These are phyloP conservation scores for Hirundichthys speculiger DNA, from an alignment of 2,113 vertebrate species.

Conservation along the genomic window DNA sequence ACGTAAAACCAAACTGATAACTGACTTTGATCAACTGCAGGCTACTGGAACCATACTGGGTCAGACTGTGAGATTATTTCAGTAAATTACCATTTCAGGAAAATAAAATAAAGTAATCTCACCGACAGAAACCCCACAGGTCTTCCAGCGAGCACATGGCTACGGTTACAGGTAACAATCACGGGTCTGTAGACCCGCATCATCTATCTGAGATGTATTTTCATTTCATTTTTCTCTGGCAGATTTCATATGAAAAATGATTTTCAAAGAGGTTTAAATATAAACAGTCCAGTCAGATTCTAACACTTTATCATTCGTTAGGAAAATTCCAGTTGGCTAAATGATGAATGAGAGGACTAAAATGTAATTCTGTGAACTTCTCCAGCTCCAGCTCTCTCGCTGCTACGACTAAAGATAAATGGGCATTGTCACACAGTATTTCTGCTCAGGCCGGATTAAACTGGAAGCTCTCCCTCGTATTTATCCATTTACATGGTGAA, in stretches of 20 bases:
- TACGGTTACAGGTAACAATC: no score
- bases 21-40: no score
- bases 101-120: no score
- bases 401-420: not conserved
- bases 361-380: constrained; percentile 5
- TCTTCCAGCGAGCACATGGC: no score
- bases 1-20: no score
- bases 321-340: constrained; percentile 3
- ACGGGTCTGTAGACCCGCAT: not conserved
- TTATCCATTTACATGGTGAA: no score
- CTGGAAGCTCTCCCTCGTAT: no score
- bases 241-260: not conserved
- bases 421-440: constrained; percentile 6
- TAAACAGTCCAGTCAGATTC: constrained; percentile 7
- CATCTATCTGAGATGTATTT: constrained; percentile 1
- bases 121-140: no score
- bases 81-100: no score
- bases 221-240: constrained; percentile 5
- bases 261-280: not conserved
- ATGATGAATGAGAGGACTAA: constrained; percentile 13
- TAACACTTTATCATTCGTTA: constrained; percentile 4
- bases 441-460: not conserved
- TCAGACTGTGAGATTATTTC: no score
- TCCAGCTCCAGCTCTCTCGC: constrained; percentile 2
- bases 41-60: no score